phyloP scores from a whole-genome alignment of 1,140 invertebrate species.

The Aphelenchoides fujianensis region DNA sequence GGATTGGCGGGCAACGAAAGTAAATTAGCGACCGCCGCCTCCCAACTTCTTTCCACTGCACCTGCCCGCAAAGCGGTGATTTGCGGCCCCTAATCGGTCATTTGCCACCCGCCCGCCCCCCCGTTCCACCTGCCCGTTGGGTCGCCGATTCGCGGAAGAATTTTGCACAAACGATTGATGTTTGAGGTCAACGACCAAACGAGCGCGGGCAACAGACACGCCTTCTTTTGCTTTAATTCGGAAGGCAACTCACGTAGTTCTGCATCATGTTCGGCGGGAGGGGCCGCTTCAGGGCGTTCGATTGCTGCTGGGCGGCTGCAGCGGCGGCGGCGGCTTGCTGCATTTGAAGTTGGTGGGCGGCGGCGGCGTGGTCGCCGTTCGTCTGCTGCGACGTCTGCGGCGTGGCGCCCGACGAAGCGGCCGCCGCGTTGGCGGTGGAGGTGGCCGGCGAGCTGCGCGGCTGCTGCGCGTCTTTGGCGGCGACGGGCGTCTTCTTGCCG shows the following conservation, averaged over 20 bases:
- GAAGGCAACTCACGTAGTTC: slow-evolving; percentile 3
- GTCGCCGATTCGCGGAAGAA: too few species aligned
- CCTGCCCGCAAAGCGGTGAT: too few species aligned
- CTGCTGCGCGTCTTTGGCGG: background rate
- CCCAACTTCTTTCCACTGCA: too few species aligned
- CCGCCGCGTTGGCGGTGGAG: background rate
- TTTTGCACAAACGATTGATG: too few species aligned
- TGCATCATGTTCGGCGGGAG: background rate
- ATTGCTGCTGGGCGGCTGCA: background rate
- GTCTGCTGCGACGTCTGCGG: background rate
- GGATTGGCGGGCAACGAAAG: too few species aligned
- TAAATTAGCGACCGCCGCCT: too few species aligned
- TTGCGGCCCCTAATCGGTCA: too few species aligned
- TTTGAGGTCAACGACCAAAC: too few species aligned
- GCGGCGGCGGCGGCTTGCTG: background rate
- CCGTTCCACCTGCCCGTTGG: too few species aligned
- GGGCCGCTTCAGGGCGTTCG: background rate
- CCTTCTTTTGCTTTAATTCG: too few species aligned
- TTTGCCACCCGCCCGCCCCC: too few species aligned
- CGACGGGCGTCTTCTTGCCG: background rate
- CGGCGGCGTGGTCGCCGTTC: background rate
- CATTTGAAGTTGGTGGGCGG: background rate
- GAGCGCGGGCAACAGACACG: too few species aligned
- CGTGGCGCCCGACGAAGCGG: background rate
- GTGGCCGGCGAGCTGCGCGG: background rate